Conservation (phyloP, 1,140 invertebrate species). For the Drosophila pseudoananassae region DNA sequence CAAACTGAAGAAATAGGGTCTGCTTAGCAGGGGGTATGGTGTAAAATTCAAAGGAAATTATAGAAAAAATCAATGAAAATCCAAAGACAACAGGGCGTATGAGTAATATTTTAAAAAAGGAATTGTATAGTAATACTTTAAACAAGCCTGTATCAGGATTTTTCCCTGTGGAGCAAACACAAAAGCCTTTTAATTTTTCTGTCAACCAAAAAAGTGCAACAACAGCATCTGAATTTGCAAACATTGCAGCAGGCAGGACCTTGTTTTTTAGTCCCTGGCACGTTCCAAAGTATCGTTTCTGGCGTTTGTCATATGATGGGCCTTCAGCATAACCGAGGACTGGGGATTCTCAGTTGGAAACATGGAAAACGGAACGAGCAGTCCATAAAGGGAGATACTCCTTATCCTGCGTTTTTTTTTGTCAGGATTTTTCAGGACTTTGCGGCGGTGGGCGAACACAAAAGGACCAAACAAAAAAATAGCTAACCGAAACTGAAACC, state of each 20-base stretch:
- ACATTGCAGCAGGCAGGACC: constrained; percentile 6
- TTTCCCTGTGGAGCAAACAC: neutral
- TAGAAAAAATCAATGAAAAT: neutral
- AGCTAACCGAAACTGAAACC: constrained; percentile 51
- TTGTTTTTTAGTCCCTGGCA: constrained; percentile 10
- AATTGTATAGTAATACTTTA: neutral
- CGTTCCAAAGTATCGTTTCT: constrained; percentile 39
- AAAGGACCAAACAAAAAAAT: constrained; percentile 26
- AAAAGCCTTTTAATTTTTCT: neutral
- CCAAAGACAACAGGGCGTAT: constrained; percentile 1
- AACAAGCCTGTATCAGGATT: neutral
- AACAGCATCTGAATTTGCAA: constrained; percentile 3
- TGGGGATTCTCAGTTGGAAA: constrained; percentile 1
- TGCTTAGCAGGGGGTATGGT: constrained; percentile 17
- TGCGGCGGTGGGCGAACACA: constrained; percentile 20
- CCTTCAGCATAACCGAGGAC: neutral
- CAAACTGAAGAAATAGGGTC: constrained; percentile 63
- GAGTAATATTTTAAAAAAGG: neutral
- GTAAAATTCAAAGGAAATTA: constrained; percentile 4
- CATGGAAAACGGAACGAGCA: constrained; percentile 2
- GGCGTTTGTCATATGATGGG: constrained; percentile 36
- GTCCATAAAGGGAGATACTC: constrained; percentile 3
- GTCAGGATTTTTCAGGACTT: neutral
- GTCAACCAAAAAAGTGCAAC: neutral
- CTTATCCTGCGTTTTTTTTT: constrained; percentile 21